Percentiles rank a stretch among this genome's conserved stretches.
phyloP scores from a whole-genome alignment of 1,140 invertebrate genomes.

The Hylaeus anthracinus region DNA sequence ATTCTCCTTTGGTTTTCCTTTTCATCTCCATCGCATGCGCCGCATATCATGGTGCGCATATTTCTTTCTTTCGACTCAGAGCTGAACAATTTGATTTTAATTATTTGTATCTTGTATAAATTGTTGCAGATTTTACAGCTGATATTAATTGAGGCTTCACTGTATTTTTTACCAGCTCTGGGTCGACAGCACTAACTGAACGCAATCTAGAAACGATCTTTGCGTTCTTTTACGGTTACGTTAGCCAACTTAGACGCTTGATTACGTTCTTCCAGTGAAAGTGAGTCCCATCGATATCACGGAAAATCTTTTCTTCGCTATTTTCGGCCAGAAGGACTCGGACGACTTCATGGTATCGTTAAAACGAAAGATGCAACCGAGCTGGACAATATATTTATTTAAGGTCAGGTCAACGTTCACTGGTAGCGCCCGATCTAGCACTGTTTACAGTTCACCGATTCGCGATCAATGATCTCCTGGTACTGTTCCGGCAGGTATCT shows the following conservation, averaged over 20 bases:
- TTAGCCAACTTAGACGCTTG: slow-evolving; percentile 17
- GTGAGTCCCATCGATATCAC: slow-evolving; percentile 94
- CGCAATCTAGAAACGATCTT: too few species aligned
- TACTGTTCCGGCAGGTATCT: slow-evolving; percentile 66
- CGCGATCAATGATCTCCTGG: slow-evolving; percentile 11
- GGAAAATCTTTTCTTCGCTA: slow-evolving; percentile 98
- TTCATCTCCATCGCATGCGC: slow-evolving; percentile 23
- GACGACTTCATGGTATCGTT: slow-evolving; percentile 85
- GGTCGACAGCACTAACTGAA: neutral
- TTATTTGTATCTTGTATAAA: too few species aligned
- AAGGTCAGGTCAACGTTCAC: slow-evolving; percentile 84
- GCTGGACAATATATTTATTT: slow-evolving; percentile 90
- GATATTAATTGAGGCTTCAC: too few species aligned
- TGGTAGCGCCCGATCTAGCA: neutral
- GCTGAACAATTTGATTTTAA: neutral
- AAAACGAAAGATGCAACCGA: slow-evolving; percentile 82
- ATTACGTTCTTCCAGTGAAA: slow-evolving; percentile 87
- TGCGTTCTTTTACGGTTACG: too few species aligned
- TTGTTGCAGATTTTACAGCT: too few species aligned
- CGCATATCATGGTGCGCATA: neutral
- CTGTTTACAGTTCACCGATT: neutral
- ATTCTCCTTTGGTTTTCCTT: too few species aligned
- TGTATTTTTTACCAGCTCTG: neutral
- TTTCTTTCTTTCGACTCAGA: slow-evolving; percentile 7
- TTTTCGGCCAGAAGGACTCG: slow-evolving; percentile 98